A percentile compares a stretch with the other conserved stretches of the same genome.
Conservation (phyloP, 2,888 invertebrate species). For the Heliconius aoede region DNA sequence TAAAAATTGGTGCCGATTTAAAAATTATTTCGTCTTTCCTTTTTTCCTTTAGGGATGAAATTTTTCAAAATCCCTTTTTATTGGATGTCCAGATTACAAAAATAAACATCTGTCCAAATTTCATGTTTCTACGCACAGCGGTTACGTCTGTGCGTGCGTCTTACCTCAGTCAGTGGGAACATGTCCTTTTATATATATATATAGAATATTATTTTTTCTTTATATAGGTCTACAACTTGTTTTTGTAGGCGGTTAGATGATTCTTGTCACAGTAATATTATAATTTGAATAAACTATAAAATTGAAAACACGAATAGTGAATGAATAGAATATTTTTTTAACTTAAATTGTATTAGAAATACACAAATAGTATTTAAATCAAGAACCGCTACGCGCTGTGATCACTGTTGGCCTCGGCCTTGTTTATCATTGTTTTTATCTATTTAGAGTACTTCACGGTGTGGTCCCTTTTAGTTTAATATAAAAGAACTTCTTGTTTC, state of each 20-base stretch:
- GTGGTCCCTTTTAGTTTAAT: slow-evolving; percentile 26
- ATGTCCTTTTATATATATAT: too few relatives aligned
- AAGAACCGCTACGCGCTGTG: slow-evolving; percentile 50
- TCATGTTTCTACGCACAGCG: too few relatives aligned
- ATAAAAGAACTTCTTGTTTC: neutral
- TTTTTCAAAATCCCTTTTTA: too few relatives aligned
- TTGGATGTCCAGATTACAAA: too few relatives aligned
- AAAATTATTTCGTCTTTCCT: too few relatives aligned
- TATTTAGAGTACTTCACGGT: slow-evolving; percentile 17
- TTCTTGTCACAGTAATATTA: neutral
- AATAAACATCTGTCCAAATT: too few relatives aligned
- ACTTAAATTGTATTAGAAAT: slow-evolving; percentile 10
- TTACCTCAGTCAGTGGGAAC: too few relatives aligned
- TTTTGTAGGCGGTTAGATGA: neutral
- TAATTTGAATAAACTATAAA: neutral
- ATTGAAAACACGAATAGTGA: neutral
- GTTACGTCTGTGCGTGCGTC: too few relatives aligned
- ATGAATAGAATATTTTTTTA: slow-evolving; percentile 7
- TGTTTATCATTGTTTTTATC: slow-evolving; percentile 57
- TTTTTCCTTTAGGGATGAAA: too few relatives aligned
- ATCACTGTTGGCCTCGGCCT: slow-evolving; percentile 64
- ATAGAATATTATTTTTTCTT: too few relatives aligned
- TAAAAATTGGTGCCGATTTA: too few relatives aligned
- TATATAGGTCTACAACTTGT: neutral
- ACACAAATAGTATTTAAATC: slow-evolving; percentile 12